A percentile compares a stretch with the other conserved stretches of the same genome.
phyloP scores from a whole-genome alignment of 2,113 vertebrate species.

The Oenanthe oenanthe region DNA sequence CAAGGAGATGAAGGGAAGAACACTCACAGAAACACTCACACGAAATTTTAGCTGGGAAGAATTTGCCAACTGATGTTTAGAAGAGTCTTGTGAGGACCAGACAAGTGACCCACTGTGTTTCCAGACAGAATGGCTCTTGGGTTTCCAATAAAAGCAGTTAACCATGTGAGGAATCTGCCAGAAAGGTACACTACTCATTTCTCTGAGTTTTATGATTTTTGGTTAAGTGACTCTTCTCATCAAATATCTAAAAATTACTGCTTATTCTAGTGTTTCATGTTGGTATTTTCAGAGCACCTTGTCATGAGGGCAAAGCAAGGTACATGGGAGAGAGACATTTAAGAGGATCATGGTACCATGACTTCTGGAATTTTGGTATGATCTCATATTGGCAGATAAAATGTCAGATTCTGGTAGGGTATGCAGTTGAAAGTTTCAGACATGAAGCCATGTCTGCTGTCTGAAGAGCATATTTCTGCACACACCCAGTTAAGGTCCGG shows the following conservation, averaged over 20 bases:
- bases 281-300: neutral
- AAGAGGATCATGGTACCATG: neutral
- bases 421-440: neutral
- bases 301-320: neutral
- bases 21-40: neutral
- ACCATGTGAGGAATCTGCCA: neutral
- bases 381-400: neutral
- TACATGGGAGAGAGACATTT: neutral
- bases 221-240: neutral
- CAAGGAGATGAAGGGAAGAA: neutral
- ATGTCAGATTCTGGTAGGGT: neutral
- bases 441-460: neutral
- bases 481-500: constrained; percentile 14
- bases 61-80: neutral
- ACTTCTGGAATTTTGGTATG: neutral
- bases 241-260: neutral
- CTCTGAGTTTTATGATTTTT: neutral
- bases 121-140: neutral
- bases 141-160: neutral
- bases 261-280: neutral
- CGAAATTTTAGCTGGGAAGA: neutral
- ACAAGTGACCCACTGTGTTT: neutral
- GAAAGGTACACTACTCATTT: neutral
- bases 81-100: neutral
- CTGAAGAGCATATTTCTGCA: neutral